Base-by-base conservation (phyloP, 2,888 invertebrate genomes). In the Lasioglossum zephyrum region DNA sequence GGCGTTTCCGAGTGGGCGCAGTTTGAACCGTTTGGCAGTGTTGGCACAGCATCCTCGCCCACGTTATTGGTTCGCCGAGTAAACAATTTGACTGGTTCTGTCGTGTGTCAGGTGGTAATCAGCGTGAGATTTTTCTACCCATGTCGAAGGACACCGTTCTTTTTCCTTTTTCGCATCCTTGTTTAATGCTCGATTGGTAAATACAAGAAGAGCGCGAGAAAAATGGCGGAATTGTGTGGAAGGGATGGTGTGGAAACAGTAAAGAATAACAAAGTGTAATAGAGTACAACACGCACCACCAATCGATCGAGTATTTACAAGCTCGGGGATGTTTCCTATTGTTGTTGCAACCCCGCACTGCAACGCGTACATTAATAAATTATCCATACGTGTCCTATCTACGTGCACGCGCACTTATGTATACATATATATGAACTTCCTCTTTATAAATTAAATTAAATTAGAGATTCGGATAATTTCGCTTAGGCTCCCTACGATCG, bases 291-390 rank as follows among this genome's bases (percentile, higher is more conserved):
- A 69, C 83, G 79, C 82, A 79, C 79, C 83, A 79, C 88, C 84
- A 72, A 87, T 88, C 87, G 89, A 87, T 70, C 77, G 74, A 87
- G 63, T 90, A 90, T 90, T 90, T 90, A 87, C 90, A 90, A 83
- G 76, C 76, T 60, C 44, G 75, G 76, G 79, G 85, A 57, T 26
- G 69, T 84, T 70, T 69, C 74, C 31, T 82, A 66, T 16, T 81
- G 39, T 57, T 57, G 22, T 82, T 57, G 72, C 44, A 82, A 22
- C 69, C 82, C 72, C 78, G 74, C 57, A 73, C 66, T 75, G 75
- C 73, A 81, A 86, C 75, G 31, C 76, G 53, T 84, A 82, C 77
- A 70, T 70, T 87, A 85, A 90, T 91, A 90, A 91, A 89, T 90
- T 89, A 86, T 79, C 72, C 63, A 18, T 77, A 74, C 49, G 39